phyloP scores from a whole-genome alignment of 2,113 vertebrate genomes.

The Proteles cristata region DNA sequence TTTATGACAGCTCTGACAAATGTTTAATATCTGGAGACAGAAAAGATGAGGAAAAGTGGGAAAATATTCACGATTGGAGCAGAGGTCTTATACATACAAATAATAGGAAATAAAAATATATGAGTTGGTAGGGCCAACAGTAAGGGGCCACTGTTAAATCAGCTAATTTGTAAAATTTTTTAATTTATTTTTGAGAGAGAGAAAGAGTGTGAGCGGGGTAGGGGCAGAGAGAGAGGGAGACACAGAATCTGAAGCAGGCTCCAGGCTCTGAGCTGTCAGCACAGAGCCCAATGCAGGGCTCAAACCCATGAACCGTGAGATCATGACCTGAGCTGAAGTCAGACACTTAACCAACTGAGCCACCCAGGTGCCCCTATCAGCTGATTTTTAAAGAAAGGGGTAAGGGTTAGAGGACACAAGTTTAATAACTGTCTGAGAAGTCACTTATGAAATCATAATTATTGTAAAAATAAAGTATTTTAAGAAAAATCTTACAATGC shows the following conservation, averaged over 20 bases:
- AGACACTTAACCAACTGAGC: too few relatives aligned
- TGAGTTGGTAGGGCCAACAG: neutral
- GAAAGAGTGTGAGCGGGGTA: too few relatives aligned
- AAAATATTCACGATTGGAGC: neutral
- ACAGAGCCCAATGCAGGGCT: too few relatives aligned
- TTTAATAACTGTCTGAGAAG: neutral
- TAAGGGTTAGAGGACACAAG: neutral
- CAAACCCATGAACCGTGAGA: too few relatives aligned
- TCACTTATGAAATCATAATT: constrained; percentile 3
- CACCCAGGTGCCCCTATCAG: neutral
- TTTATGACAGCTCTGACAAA: constrained; percentile 17
- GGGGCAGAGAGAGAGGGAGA: too few relatives aligned
- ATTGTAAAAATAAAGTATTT: neutral
- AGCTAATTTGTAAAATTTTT: neutral
- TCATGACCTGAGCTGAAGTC: too few relatives aligned
- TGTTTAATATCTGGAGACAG: neutral
- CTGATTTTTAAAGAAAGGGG: neutral
- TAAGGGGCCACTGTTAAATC: neutral
- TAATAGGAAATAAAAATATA: neutral
- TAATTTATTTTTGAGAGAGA: too few relatives aligned
- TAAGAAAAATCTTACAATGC: neutral
- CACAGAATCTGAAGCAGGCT: too few relatives aligned
- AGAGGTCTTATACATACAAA: neutral
- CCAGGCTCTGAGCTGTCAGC: too few relatives aligned
- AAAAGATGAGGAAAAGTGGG: neutral